These are phyloP conservation scores for Ptiloglossa arizonensis DNA, from an alignment of 1,140 invertebrate genomes.

Conservation along the genomic window DNA sequence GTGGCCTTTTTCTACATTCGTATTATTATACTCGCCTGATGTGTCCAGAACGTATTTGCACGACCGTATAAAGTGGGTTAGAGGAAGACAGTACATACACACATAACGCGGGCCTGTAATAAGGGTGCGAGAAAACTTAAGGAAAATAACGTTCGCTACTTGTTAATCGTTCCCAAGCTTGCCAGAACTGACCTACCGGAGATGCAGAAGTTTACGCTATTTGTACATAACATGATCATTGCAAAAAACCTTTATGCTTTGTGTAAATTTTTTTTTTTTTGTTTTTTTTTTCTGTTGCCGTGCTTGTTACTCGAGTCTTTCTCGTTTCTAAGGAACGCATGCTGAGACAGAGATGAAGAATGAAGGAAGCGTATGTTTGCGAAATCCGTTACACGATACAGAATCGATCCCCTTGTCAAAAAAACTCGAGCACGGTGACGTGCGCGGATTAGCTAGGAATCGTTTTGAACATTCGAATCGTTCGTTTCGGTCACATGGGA, in stretches of 20 bases:
- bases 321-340: constrained; percentile 32
- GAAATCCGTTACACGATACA: constrained; percentile 17
- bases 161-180: constrained; percentile 39
- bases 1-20: constrained; percentile 10
- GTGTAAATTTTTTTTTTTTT: too few relatives aligned
- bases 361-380: constrained; percentile 11
- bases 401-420: too few relatives aligned
- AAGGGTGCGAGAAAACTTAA: constrained; percentile 32
- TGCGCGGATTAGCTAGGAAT: too few relatives aligned
- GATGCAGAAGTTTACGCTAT: constrained; percentile 26
- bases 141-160: constrained; percentile 22
- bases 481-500: background rate
- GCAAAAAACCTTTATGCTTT: constrained; percentile 16
- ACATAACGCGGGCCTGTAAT: constrained; percentile 25
- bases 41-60: constrained; percentile 28
- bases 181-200: constrained; percentile 33
- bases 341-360: constrained; percentile 13
- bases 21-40: constrained; percentile 59
- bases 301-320: constrained; percentile 22
- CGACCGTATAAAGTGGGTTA: constrained; percentile 18
- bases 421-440: too few relatives aligned
- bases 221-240: constrained; percentile 14
- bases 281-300: too few relatives aligned
- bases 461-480: too few relatives aligned
- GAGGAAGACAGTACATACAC: background rate